A percentile compares a stretch with the other conserved stretches of the same genome.
These are phyloP conservation scores for Syrmaticus mikado DNA, from an alignment of 2,113 vertebrate species.

Conservation along the genomic window DNA sequence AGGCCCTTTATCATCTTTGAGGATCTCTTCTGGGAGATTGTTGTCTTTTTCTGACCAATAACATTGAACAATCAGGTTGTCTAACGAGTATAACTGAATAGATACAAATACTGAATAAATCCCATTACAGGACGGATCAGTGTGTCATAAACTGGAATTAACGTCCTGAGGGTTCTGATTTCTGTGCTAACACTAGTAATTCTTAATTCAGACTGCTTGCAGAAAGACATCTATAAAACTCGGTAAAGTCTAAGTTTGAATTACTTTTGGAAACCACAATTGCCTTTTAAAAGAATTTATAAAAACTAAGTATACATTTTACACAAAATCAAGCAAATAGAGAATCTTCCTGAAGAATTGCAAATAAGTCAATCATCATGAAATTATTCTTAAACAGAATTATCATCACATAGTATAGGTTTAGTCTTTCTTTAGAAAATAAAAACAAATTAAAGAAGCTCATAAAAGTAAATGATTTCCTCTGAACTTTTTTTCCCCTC, in stretches of 20 bases:
- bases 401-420: not conserved
- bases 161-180: not conserved
- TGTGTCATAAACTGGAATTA: not conserved
- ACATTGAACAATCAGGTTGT: too few relatives aligned
- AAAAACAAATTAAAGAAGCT: slow-evolving; percentile 13
- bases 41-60: too few relatives aligned
- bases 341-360: not conserved
- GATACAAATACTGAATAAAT: not conserved
- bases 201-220: not conserved
- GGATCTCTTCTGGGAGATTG: too few relatives aligned
- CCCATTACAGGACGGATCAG: not conserved
- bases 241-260: not conserved
- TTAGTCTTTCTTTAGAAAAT: slow-evolving; percentile 14
- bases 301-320: not conserved
- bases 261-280: not conserved
- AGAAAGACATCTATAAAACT: not conserved
- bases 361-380: not conserved
- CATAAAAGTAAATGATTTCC: slow-evolving; percentile 13
- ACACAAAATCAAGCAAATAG: not conserved
- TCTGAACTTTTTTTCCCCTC: not conserved
- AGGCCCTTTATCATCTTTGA: too few relatives aligned
- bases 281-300: not conserved
- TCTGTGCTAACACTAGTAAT: not conserved
- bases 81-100: too few relatives aligned
- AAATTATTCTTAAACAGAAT: slow-evolving; percentile 13